Base-by-base conservation (phyloP, 2,113 vertebrate species). In the Antigone vipio region DNA sequence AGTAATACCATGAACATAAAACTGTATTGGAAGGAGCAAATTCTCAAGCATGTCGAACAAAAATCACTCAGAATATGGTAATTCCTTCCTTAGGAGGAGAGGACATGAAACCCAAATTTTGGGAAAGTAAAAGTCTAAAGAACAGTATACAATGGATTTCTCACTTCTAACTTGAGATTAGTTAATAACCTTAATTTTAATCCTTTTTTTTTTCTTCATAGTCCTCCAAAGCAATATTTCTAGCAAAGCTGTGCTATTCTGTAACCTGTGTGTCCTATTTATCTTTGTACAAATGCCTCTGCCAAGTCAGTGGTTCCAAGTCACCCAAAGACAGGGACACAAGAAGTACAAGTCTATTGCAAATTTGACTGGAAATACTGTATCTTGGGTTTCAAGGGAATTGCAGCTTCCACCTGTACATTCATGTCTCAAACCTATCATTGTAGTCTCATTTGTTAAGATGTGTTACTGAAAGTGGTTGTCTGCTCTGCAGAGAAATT, bases 261-360 rank as follows among this genome's bases (percentile, higher is more conserved):
- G 0, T 50, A 74, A 47, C 4, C 10, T 45, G 5, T 0, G 0
- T 21, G 38, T 63, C 22, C 12, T 74, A 6, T 26, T 78, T 53
- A 27, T n/a, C 12, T 81, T 63, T 49, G 11, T 27, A 23, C 1
- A 0, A 40, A 52, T 45, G 21, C 21, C 24, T 66, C 60, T 62
- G 32, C 32, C 90, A 75, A 9, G 9, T n/a, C 22, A 72, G 5
- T 69, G 88, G 5, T 74, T 85, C 24, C 22, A 93, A 66, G 17
- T 19, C 16, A 78, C 21, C 9, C 29, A 80, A 74, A 94, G 13
- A 60, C 19, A 75, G 6, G 5, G 6, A 44, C n/a, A 12, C 12
- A 77, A 64, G 34, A 74, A 90, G 5, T 52, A 55, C 5, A 81
- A 83, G 2, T 6, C 7, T 53, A 5, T 16, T 50, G 19, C 26